These are phyloP conservation scores for Leptinotarsa undecemlineata DNA, from an alignment of 1,140 invertebrate species.

Conservation along the genomic window DNA sequence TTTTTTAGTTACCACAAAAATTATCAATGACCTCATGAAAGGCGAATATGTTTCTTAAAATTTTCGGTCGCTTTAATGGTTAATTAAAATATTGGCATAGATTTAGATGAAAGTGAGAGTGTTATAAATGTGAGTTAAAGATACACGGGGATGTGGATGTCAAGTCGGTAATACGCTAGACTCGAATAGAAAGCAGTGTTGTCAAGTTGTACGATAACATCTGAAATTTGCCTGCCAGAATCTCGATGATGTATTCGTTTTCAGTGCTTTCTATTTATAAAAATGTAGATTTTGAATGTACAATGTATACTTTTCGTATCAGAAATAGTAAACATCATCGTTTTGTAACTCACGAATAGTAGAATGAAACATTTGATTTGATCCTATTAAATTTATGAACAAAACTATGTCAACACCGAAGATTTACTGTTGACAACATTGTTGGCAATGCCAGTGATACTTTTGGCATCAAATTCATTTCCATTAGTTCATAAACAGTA, in stretches of 20 bases:
- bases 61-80: slow-evolving; percentile 7
- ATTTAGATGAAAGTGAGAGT: slow-evolving; percentile 23
- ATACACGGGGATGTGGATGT: slow-evolving; percentile 8
- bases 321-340: too few species aligned
- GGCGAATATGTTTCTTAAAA: slow-evolving; percentile 10
- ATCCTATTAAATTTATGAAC: too few species aligned
- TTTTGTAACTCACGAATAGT: too few species aligned
- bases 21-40: slow-evolving; percentile 14
- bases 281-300: too few species aligned
- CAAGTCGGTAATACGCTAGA: slow-evolving; percentile 1
- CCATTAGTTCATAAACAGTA: slow-evolving; percentile 1
- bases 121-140: neutral
- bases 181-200: neutral
- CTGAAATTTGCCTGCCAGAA: too few species aligned
- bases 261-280: too few species aligned
- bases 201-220: neutral
- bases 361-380: too few species aligned
- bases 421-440: neutral
- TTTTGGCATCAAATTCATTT: neutral
- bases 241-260: too few species aligned
- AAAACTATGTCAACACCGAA: neutral
- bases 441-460: neutral
- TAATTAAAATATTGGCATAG: slow-evolving; percentile 29
- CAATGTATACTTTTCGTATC: too few species aligned
- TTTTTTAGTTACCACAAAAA: slow-evolving; percentile 5